phyloP scores from a whole-genome alignment of 2,797 vertebrate species.

The Gallinago nigripennis region DNA sequence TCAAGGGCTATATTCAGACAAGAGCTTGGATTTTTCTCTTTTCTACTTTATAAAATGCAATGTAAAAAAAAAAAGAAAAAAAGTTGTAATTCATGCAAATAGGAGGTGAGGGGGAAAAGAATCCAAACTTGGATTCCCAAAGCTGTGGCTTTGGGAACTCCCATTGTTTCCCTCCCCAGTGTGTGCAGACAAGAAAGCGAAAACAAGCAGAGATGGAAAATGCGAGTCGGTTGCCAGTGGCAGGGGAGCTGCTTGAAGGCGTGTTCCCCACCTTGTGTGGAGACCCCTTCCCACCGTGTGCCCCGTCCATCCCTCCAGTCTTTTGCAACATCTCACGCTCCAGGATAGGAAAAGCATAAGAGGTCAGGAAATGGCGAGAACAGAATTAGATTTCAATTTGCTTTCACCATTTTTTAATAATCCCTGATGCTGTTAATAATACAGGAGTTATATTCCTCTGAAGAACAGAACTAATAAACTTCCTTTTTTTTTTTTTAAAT shows the following conservation, averaged over 20 bases:
- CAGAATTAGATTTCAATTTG: slow-evolving; percentile 10
- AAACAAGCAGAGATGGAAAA: background rate
- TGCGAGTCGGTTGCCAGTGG: background rate
- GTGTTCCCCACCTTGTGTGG: background rate
- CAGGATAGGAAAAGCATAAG: background rate
- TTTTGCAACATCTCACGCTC: background rate
- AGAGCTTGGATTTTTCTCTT: background rate
- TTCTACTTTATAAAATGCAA: background rate
- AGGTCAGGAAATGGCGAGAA: background rate
- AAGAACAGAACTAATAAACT: background rate
- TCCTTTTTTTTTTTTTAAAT: background rate
- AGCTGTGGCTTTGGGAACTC: background rate
- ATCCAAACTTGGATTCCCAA: background rate
- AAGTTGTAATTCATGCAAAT: background rate
- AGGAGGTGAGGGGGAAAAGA: background rate
- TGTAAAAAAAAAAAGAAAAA: background rate
- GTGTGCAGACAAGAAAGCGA: background rate
- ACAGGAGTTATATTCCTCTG: background rate
- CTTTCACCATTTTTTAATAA: background rate
- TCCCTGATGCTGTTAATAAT: background rate
- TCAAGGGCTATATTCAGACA: background rate
- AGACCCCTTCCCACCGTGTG: background rate
- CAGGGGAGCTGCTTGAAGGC: background rate
- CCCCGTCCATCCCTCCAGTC: background rate
- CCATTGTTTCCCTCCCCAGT: background rate